phyloP scores from a whole-genome alignment of 2,888 invertebrate species.

The Opisthograptis luteolata region DNA sequence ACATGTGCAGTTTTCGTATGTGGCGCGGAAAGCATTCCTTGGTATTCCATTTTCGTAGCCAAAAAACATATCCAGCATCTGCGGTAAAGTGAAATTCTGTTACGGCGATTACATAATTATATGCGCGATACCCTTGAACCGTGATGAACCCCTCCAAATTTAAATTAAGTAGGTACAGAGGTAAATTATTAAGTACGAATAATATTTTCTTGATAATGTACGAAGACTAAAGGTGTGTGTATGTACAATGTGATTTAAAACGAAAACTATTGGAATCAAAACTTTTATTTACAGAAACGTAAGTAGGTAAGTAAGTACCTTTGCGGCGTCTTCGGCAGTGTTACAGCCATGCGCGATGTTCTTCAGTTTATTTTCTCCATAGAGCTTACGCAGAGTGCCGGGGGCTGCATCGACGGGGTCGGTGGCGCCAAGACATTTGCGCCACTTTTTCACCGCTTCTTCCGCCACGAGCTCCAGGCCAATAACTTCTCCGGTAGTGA shows the following conservation, averaged over 20 bases:
- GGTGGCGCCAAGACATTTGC: slow-evolving; percentile 85
- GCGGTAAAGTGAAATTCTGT: slow-evolving; percentile 27
- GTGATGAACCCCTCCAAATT: too few species aligned
- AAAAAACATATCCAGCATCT: slow-evolving; percentile 70
- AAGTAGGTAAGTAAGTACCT: slow-evolving; percentile 54
- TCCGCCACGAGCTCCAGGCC: slow-evolving; percentile 90
- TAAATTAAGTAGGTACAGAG: too few species aligned
- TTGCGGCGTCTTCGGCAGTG: slow-evolving; percentile 79
- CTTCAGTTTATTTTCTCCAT: slow-evolving; percentile 86
- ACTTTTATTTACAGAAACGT: too few species aligned
- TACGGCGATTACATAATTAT: too few species aligned
- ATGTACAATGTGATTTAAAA: too few species aligned
- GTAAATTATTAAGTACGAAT: too few species aligned
- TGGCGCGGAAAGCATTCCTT: slow-evolving; percentile 75
- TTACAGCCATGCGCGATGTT: slow-evolving; percentile 90
- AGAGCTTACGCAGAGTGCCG: slow-evolving; percentile 85
- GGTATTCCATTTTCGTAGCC: slow-evolving; percentile 62
- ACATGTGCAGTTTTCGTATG: slow-evolving; percentile 87
- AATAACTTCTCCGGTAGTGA: slow-evolving; percentile 89
- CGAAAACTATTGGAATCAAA: too few species aligned
- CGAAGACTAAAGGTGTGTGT: too few species aligned
- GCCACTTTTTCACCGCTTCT: slow-evolving; percentile 87
- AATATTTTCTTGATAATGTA: too few species aligned
- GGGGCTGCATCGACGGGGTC: slow-evolving; percentile 86
- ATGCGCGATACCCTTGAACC: too few species aligned